Evolutionary conservation across 1,140 invertebrate genomes (phyloP).

Genomic region (Zaprionus ornatus): DNA sequence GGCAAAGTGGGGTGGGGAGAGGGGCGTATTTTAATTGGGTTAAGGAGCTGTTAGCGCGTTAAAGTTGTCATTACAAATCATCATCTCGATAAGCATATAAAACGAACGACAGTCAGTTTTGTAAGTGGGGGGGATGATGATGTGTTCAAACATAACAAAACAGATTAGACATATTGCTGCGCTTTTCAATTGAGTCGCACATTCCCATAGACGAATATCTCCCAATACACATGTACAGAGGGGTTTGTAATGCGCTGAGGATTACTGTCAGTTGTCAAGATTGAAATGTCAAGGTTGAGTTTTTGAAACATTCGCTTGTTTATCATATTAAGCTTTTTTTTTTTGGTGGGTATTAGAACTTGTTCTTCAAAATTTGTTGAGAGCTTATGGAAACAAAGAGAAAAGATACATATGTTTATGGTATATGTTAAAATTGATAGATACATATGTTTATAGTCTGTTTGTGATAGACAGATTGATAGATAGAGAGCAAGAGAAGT

Average conservation of each 20-base stretch:
- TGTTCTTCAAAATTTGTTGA: neutral
- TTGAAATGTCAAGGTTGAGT: conserved; percentile 58
- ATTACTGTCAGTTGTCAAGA: conserved; percentile 73
- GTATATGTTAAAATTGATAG: neutral
- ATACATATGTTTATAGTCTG: neutral
- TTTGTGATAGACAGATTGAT: neutral
- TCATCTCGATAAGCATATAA: conserved; percentile 25
- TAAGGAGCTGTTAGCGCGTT: conserved; percentile 74
- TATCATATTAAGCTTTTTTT: neutral
- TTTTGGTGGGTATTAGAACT: neutral
- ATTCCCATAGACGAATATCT: neutral
- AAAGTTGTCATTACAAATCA: conserved; percentile 74
- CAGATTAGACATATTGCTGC: conserved; percentile 1
- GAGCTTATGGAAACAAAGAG: neutral
- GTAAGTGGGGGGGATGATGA: neutral
- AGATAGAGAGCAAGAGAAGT: too few species aligned
- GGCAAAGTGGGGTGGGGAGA: conserved; percentile 43
- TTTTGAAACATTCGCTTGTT: conserved; percentile 37
- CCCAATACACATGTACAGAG: neutral
- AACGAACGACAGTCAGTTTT: neutral
- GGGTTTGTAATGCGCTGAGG: conserved; percentile 49
- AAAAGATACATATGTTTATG: neutral
- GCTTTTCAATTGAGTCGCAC: neutral
- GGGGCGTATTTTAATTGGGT: conserved; percentile 65
- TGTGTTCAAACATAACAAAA: conserved; percentile 4